Evolutionary conservation across 2,888 invertebrate species (phyloP), one percentile per base, ranked within the genome.

Genomic region (Mesodorylaimus sp.): DNA sequence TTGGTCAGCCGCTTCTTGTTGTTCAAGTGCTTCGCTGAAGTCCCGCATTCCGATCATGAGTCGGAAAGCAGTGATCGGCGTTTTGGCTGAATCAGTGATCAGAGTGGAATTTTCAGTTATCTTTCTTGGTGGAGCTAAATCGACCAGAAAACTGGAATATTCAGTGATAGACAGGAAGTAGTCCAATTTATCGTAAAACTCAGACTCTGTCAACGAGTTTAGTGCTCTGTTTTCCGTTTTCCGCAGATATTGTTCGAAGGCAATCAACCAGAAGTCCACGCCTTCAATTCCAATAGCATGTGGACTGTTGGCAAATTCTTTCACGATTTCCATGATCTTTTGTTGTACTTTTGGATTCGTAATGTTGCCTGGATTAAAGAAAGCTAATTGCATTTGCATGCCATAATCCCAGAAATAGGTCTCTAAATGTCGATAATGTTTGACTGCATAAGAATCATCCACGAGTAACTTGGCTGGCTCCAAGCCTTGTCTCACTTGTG

Each of bases 391-490:
- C 41, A 39, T 7, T 19, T 39, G 16, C 45, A 19, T 86, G 0
- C 87, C 86, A 67, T 84, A 87, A 3, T n/a, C 13, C 47, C 47
- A 46, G 37, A 46, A 46, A 24, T 46, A 38, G 3, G 25, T 24
- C 19, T 51, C 48, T 25, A 60, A 48, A 1, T 53, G 54, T 13
- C 55, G 47, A 47, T 60, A 60, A 47, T 60, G 59, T 7, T 58
- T 57, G n/a, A 56, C 58, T 1, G 60, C 60, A 48, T 60, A 60
- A 7, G 57, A 58, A 50, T 60, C 60, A 28, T 55, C 55, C 2
- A 60, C 60, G 19, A 58, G 50, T 38, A 59, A 43, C 42, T 59
- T 59, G 10, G 57, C 57, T 1, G 60, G 60, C 48, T 61, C 59
- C 13, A 61, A 51, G 7, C 61, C 61, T 47, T 61, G 59, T 10